Base-by-base conservation (phyloP, 2,888 invertebrate genomes). In the Keiferia lycopersicella region DNA sequence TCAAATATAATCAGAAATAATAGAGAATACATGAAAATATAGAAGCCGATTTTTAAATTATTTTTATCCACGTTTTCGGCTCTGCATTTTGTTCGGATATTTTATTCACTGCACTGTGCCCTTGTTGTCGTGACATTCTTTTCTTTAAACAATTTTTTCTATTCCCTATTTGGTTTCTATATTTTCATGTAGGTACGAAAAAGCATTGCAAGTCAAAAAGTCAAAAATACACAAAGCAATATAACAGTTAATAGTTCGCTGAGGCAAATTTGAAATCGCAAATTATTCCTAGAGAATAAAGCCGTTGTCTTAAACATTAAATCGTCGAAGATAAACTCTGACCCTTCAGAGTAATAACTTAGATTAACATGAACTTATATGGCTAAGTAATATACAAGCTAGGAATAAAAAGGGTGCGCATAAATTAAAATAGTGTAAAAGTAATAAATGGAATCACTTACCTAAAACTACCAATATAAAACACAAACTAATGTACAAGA, bases 401-500 rank as follows among this genome's bases (percentile, higher is more conserved):
- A n/a, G n/a, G n/a, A 4, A 26, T 11, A 10, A 34, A 56, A 56
- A n/a, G 56, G n/a, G n/a, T 34, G 56, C 34, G 22, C 7, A 12
- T 30, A 26, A 30, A 16, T 53, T 18, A 53, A 53, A 53, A 53
- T 7, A 18, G 20, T 22, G 18, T 16, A 53, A 20, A 0, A 26
- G 10, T 53, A 34, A 22, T 12, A 18, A 20, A 51, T 34, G 3
- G n/a, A 16, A n/a, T 14, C 74, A 91, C 91, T 91, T 73, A 91
- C 91, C 91, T 91, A 91, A 89, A 84, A 91, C 91, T 91, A 91
- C 89, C 86, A 91, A 86, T 91, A 91, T 91, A 86, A 91, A 91
- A 89, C 91, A 91, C 88, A 91, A 86, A 86, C 87, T 90, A 88
- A 91, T 91, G 85, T 91, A 91, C 83, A 91, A 91, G 91, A 91